phyloP scores from a whole-genome alignment of 1,140 invertebrate species.

The Ganaspis sp. region DNA sequence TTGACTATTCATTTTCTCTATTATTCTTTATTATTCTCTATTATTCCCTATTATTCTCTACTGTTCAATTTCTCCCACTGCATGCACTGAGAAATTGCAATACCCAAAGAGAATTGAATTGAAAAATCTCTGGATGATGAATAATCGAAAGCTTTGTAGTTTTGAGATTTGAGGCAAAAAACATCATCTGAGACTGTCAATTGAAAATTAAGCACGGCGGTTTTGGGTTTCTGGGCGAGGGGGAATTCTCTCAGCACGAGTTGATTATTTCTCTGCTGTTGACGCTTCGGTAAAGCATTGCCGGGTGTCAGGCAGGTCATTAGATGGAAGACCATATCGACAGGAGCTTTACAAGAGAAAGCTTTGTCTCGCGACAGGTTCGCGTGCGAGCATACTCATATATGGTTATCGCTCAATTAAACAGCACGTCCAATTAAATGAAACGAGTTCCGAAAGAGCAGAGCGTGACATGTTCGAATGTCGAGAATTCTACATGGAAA shows the following conservation, averaged over 20 bases:
- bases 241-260: not conserved
- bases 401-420: slow-evolving; percentile 14
- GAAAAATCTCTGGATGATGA: too few relatives aligned
- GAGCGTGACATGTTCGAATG: not conserved
- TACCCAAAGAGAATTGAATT: too few relatives aligned
- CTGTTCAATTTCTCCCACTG: too few relatives aligned
- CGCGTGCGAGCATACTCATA: slow-evolving; percentile 11
- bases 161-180: not conserved
- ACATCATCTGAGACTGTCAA: slow-evolving; percentile 7
- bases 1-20: too few relatives aligned
- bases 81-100: too few relatives aligned
- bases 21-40: too few relatives aligned
- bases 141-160: too few relatives aligned
- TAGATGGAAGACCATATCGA: slow-evolving; percentile 13
- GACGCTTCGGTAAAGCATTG: slow-evolving; percentile 8
- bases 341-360: not conserved
- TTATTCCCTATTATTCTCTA: too few relatives aligned
- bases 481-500: not conserved
- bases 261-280: not conserved
- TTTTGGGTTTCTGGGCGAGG: not conserved
- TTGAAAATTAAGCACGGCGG: not conserved
- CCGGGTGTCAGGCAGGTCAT: slow-evolving; percentile 1
- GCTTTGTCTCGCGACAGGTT: slow-evolving; percentile 7
- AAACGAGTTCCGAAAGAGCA: not conserved
- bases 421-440: slow-evolving; percentile 4